Evolutionary conservation across 2,888 invertebrate genomes (phyloP).

Genomic region (Sminthurinus aureus): DNA sequence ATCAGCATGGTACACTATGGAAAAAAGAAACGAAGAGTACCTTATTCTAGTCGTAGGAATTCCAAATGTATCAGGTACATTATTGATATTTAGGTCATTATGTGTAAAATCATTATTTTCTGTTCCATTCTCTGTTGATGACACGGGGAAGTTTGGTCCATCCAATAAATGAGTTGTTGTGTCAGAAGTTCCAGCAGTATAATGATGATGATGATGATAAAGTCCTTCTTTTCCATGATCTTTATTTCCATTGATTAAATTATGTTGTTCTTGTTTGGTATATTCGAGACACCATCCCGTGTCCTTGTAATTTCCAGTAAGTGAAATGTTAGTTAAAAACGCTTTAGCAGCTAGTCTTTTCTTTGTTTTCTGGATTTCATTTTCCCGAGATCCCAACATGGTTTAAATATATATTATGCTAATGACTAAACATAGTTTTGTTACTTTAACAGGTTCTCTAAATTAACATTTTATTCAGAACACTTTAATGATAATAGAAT

Average conservation of each 20-base stretch:
- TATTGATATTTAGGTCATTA: neutral
- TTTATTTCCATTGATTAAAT: neutral
- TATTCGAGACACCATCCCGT: constrained; percentile 48
- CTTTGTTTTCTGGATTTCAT: constrained; percentile 69
- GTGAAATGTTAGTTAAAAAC: constrained; percentile 93
- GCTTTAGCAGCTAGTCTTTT: constrained; percentile 90
- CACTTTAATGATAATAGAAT: no score
- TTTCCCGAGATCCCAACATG: constrained; percentile 50
- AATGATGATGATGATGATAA: neutral
- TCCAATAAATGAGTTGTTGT: neutral
- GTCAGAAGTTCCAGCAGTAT: neutral
- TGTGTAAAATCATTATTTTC: constrained; percentile 9
- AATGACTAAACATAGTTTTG: neutral
- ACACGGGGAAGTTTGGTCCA: neutral
- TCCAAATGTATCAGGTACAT: neutral
- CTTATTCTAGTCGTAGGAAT: neutral
- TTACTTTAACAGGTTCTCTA: neutral
- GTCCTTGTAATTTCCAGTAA: constrained; percentile 81
- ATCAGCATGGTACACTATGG: neutral
- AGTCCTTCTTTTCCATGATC: neutral
- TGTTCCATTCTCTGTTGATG: neutral
- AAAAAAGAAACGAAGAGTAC: neutral
- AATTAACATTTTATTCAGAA: no score
- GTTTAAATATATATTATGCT: neutral
- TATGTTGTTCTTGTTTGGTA: constrained; percentile 2